Percentiles rank a stretch among this genome's conserved stretches.
These are phyloP conservation scores for Laspeyria flexula DNA, from an alignment of 2,888 invertebrate genomes.

Conservation along the genomic window DNA sequence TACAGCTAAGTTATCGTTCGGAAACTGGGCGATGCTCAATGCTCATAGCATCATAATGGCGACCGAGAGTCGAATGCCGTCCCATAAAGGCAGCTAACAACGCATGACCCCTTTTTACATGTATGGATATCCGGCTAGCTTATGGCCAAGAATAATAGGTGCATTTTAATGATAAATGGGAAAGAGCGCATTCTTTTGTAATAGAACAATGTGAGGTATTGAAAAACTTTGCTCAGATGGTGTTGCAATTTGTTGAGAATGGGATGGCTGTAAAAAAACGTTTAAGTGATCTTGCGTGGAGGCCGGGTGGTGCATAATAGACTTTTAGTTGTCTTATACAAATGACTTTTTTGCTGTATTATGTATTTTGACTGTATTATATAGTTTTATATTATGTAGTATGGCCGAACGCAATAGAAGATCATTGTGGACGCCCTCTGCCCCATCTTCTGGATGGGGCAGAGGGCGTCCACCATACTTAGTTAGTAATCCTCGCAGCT, in stretches of 20 bases:
- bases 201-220: constrained; percentile 11
- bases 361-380: too few relatives aligned
- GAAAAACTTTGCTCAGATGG: constrained; percentile 1
- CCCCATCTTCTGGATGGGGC: too few relatives aligned
- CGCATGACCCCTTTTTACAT: constrained; percentile 74
- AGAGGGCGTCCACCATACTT: too few relatives aligned
- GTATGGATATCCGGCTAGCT: constrained; percentile 78
- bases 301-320: not conserved
- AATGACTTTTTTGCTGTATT: too few relatives aligned
- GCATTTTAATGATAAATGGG: constrained; percentile 54
- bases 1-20: constrained; percentile 41
- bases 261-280: not conserved
- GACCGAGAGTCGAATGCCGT: constrained; percentile 49
- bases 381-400: too few relatives aligned
- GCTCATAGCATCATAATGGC: constrained; percentile 62
- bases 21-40: constrained; percentile 57
- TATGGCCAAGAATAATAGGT: constrained; percentile 66
- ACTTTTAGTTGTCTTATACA: not conserved
- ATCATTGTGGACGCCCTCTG: too few relatives aligned
- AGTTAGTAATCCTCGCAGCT: too few relatives aligned
- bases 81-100: constrained; percentile 53
- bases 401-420: too few relatives aligned
- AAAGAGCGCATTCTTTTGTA: constrained; percentile 43
- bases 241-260: constrained; percentile 15
- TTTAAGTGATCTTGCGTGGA: not conserved